Percentiles rank a stretch among this genome's conserved stretches.
These are phyloP conservation scores for Phrynocephalus versicolor DNA, from an alignment of 2,113 vertebrate genomes.

Conservation along the genomic window DNA sequence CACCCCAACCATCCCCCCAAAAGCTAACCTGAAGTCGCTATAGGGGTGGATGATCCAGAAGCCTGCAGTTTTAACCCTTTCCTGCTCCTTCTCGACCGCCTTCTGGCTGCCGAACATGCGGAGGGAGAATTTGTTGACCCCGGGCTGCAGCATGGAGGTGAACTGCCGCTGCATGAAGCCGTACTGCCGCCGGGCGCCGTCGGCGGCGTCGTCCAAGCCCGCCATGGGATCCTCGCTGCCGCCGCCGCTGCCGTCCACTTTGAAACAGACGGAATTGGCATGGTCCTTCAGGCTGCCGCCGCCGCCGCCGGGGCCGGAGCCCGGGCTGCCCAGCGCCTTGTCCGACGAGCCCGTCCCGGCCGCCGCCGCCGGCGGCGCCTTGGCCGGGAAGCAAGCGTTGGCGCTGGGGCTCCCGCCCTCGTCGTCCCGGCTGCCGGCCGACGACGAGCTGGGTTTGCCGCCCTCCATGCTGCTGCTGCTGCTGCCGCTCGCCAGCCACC, in stretches of 20 bases:
- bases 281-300: conserved; percentile 85
- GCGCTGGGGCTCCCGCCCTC: conserved; percentile 60
- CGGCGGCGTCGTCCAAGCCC: conserved; percentile 60
- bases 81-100: conserved; percentile 98
- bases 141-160: conserved; percentile 96
- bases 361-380: conserved; percentile 50
- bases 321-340: conserved; percentile 69
- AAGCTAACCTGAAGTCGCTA: conserved; percentile 99
- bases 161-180: conserved; percentile 97
- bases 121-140: conserved; percentile 99
- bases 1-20: too few species aligned
- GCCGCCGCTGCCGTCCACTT: conserved; percentile 82
- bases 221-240: conserved; percentile 43
- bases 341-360: conserved; percentile 38
- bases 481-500: conserved; percentile 8
- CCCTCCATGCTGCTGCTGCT: conserved; percentile 80
- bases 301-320: conserved; percentile 67
- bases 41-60: conserved; percentile 99
- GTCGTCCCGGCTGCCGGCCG: conserved; percentile 89
- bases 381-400: conserved; percentile 61
- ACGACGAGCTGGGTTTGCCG: conserved; percentile 88
- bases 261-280: conserved; percentile 93
- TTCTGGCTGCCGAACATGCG: conserved; percentile 99
- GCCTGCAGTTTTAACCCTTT: conserved; percentile 97
- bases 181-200: conserved; percentile 63